A percentile compares a stretch with the other conserved stretches of the same genome.
Evolutionary conservation across 2,888 invertebrate species (phyloP).

Genomic region (Polydrusus cervinus): DNA sequence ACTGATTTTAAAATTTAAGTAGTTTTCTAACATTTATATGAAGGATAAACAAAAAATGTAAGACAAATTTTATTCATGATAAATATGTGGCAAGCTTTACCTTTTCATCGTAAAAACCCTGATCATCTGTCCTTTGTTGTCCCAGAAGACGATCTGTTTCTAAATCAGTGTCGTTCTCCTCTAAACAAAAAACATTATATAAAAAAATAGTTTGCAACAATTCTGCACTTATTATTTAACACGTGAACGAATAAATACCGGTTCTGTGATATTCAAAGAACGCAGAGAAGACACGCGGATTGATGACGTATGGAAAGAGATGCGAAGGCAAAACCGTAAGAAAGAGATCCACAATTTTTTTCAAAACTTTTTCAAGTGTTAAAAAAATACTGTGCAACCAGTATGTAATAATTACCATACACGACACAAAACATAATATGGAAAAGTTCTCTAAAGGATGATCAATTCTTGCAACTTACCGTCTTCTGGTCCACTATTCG

Average conservation of each 20-base stretch:
- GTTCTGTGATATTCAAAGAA: too few relatives aligned
- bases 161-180: slow-evolving; percentile 96
- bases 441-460: too few relatives aligned
- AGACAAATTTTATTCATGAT: neutral
- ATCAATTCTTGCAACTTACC: slow-evolving; percentile 60
- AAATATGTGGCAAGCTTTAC: slow-evolving; percentile 68
- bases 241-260: too few relatives aligned
- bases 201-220: neutral
- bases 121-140: slow-evolving; percentile 94
- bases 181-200: slow-evolving; percentile 69
- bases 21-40: neutral
- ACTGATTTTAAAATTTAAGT: neutral
- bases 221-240: too few relatives aligned
- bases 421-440: neutral
- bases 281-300: too few relatives aligned
- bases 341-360: too few relatives aligned
- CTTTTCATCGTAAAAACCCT: slow-evolving; percentile 93
- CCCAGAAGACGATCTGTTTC: slow-evolving; percentile 97
- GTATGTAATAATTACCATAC: too few relatives aligned
- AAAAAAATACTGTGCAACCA: too few relatives aligned
- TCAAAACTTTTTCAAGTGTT: too few relatives aligned
- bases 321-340: too few relatives aligned
- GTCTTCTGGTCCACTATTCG: slow-evolving; percentile 78
- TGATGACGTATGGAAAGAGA: too few relatives aligned
- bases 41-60: neutral